phyloP scores from a whole-genome alignment of 2,797 vertebrate species.

The Eurystomus glaucurus region DNA sequence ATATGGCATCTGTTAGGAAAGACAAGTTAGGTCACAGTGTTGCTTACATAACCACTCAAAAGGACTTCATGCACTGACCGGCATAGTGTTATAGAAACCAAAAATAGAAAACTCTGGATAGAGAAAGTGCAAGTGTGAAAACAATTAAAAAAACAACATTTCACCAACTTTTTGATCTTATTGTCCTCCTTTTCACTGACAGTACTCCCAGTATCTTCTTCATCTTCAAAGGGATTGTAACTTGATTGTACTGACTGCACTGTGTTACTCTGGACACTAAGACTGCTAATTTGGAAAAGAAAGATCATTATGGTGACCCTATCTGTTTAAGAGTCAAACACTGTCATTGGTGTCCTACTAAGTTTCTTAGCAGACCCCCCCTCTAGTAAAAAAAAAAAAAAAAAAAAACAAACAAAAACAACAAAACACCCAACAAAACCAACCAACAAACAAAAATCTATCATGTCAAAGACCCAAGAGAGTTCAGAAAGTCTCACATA shows the following conservation, averaged over 20 bases:
- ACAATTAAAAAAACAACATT: conserved; percentile 79
- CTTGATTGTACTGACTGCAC: conserved; percentile 87
- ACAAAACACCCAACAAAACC: neutral
- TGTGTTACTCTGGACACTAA: conserved; percentile 91
- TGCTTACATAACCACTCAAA: conserved; percentile 31
- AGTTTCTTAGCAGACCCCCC: neutral
- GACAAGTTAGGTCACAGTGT: conserved; percentile 36
- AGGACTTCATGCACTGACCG: conserved; percentile 65
- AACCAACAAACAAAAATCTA: neutral
- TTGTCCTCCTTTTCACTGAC: conserved; percentile 93
- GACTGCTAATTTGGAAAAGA: conserved; percentile 90
- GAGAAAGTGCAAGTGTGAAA: conserved; percentile 69
- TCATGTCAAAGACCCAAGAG: neutral
- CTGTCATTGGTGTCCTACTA: neutral
- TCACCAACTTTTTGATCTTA: conserved; percentile 98
- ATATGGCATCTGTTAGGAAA: conserved; percentile 43
- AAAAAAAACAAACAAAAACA: neutral
- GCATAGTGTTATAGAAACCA: conserved; percentile 10
- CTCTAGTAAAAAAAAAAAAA: neutral
- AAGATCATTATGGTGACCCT: conserved; percentile 86
- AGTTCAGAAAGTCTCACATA: neutral
- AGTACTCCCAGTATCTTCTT: conserved; percentile 90
- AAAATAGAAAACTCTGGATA: conserved; percentile 65
- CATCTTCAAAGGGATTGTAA: conserved; percentile 97
- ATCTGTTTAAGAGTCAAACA: neutral